phyloP scores from a whole-genome alignment of 1,140 invertebrate genomes.

The Drosophila kurseongensis region DNA sequence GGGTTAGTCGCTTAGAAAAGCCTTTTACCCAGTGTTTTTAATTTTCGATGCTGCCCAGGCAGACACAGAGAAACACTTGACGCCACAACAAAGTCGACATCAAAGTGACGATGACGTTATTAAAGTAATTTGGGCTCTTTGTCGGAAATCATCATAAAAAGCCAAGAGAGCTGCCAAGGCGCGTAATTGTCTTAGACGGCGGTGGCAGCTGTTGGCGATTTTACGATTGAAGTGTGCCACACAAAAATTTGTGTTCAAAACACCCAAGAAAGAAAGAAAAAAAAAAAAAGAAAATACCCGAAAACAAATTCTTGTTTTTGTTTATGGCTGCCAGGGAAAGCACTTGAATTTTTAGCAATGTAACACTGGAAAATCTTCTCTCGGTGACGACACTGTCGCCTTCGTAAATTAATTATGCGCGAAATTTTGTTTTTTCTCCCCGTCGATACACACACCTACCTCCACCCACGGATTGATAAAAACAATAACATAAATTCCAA shows the following conservation, averaged over 20 bases:
- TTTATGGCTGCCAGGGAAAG: conserved; percentile 53
- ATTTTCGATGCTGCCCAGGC: conserved; percentile 6
- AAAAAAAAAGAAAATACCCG: conserved; percentile 1
- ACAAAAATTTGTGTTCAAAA: conserved; percentile 46
- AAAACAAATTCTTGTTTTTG: conserved; percentile 56
- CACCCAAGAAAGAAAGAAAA: neutral
- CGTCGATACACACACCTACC: conserved; percentile 28
- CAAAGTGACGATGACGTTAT: conserved; percentile 80
- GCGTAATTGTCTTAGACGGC: conserved; percentile 71
- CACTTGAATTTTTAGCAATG: conserved; percentile 53
- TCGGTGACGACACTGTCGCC: conserved; percentile 62
- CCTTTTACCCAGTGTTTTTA: neutral
- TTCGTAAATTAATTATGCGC: conserved; percentile 69
- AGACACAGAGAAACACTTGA: conserved; percentile 59
- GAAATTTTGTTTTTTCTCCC: conserved; percentile 36
- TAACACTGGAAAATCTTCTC: conserved; percentile 52
- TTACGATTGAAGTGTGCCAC: conserved; percentile 78
- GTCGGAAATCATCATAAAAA: conserved; percentile 77
- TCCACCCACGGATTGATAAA: conserved; percentile 65
- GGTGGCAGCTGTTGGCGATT: conserved; percentile 65
- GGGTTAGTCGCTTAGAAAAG: conserved; percentile 13
- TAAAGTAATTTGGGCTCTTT: conserved; percentile 79
- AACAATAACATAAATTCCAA: conserved; percentile 81
- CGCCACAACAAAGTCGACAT: conserved; percentile 80
- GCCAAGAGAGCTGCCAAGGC: conserved; percentile 65